These are phyloP conservation scores for Pediacus dermestoides DNA, from an alignment of 2,888 invertebrate species.

Conservation along the genomic window DNA sequence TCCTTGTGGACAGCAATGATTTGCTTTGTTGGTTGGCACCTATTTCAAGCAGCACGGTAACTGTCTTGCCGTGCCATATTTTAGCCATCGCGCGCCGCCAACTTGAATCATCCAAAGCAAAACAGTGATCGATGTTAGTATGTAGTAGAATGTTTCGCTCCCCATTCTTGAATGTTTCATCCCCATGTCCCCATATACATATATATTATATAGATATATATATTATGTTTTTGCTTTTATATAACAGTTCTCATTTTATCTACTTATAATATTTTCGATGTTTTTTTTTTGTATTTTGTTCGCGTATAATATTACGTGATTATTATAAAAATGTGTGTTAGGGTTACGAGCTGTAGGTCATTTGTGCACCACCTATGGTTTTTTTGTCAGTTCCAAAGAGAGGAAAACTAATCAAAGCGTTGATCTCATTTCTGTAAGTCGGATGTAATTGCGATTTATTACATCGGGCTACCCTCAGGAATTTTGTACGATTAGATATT, in stretches of 20 bases:
- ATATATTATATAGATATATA: too few relatives aligned
- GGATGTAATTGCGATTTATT: slow-evolving; percentile 15
- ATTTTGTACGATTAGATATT: slow-evolving; percentile 41
- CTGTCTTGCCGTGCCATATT: background rate
- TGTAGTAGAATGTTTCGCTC: background rate
- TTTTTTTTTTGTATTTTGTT: background rate
- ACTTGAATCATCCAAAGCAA: slow-evolving; percentile 48
- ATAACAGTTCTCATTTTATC: background rate
- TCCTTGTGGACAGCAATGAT: slow-evolving; percentile 58
- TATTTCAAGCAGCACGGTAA: too few relatives aligned
- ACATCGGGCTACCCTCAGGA: slow-evolving; percentile 45
- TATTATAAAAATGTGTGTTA: slow-evolving; percentile 11
- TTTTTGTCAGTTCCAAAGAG: slow-evolving; percentile 48
- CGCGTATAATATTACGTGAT: background rate
- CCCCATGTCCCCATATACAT: too few relatives aligned
- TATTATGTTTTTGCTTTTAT: background rate
- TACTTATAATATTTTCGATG: background rate
- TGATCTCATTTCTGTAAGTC: slow-evolving; percentile 47
- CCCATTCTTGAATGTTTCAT: background rate
- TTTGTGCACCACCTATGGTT: slow-evolving; percentile 24
- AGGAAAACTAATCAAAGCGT: slow-evolving; percentile 49
- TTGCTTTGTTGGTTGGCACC: slow-evolving; percentile 61
- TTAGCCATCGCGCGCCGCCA: slow-evolving; percentile 1
- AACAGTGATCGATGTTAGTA: slow-evolving; percentile 40
- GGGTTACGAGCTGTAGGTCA: slow-evolving; percentile 23